Percentiles rank a stretch among this genome's conserved stretches.
These are phyloP conservation scores for Meleagris gallopavo DNA, from an alignment of 2,113 vertebrate species.

Conservation along the genomic window DNA sequence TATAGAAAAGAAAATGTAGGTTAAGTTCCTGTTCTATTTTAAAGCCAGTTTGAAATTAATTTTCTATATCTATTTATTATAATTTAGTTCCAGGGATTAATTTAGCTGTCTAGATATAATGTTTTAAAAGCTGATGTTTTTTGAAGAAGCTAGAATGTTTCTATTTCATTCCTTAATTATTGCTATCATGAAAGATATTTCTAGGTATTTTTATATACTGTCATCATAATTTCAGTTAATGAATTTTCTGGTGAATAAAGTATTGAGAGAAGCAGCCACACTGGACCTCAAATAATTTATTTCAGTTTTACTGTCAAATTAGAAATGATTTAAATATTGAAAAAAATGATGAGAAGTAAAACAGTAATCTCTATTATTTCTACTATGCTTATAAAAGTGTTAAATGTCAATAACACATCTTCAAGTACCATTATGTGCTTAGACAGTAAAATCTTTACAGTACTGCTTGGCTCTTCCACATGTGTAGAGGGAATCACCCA, in stretches of 20 bases:
- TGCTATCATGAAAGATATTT: not conserved
- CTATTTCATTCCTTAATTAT: conserved; percentile 10
- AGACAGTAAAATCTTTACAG: not conserved
- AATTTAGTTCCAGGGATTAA: not conserved
- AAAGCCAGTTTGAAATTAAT: not conserved
- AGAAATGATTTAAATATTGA: not conserved
- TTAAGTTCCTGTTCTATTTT: not conserved
- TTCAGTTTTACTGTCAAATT: not conserved
- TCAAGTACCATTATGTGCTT: not conserved
- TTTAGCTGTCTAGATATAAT: not conserved
- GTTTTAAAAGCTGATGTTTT: not conserved
- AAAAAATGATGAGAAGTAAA: not conserved
- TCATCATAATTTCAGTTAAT: not conserved
- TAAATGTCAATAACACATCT: not conserved
- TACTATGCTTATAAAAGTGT: not conserved
- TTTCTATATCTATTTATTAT: not conserved
- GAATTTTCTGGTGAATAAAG: not conserved
- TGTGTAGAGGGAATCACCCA: not conserved
- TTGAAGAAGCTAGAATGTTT: not conserved
- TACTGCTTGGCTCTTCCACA: not conserved
- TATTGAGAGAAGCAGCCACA: not conserved
- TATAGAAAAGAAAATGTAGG: not conserved
- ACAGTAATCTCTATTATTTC: not conserved
- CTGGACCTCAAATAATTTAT: not conserved
- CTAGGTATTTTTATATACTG: not conserved